A percentile compares a stretch with the other conserved stretches of the same genome.
Conservation (phyloP, 2,113 vertebrate species). For the Perca flavescens region DNA sequence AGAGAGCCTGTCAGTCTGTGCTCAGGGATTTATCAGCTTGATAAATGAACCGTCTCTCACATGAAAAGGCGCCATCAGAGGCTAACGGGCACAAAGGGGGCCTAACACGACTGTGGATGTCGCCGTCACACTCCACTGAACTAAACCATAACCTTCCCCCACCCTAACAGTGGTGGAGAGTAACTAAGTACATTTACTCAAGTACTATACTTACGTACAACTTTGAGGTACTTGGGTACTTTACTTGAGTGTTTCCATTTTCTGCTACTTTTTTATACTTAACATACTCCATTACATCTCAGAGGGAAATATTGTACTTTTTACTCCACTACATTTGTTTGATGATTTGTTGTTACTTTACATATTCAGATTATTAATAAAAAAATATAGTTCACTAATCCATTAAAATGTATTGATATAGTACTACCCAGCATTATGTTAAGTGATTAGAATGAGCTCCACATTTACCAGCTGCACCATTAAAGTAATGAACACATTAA, state of each 20-base stretch:
- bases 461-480: too few species aligned
- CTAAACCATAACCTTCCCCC: background rate
- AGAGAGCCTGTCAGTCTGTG: slow-evolving; percentile 67
- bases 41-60: slow-evolving; percentile 52
- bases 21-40: slow-evolving; percentile 64
- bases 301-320: too few species aligned
- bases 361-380: too few species aligned
- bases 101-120: slow-evolving; percentile 28
- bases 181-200: background rate
- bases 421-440: background rate
- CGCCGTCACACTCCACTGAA: background rate
- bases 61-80: slow-evolving; percentile 48
- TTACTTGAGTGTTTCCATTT: background rate
- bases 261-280: background rate
- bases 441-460: background rate
- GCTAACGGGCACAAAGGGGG: slow-evolving; percentile 32
- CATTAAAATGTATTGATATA: background rate
- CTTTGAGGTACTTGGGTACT: background rate
- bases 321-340: too few species aligned
- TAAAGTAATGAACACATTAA: too few species aligned
- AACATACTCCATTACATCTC: too few species aligned
- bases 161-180: background rate
- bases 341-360: too few species aligned
- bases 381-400: too few species aligned
- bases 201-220: background rate